These are phyloP conservation scores for Reinhardtius hippoglossoides DNA, from an alignment of 2,113 vertebrate species.

Conservation along the genomic window DNA sequence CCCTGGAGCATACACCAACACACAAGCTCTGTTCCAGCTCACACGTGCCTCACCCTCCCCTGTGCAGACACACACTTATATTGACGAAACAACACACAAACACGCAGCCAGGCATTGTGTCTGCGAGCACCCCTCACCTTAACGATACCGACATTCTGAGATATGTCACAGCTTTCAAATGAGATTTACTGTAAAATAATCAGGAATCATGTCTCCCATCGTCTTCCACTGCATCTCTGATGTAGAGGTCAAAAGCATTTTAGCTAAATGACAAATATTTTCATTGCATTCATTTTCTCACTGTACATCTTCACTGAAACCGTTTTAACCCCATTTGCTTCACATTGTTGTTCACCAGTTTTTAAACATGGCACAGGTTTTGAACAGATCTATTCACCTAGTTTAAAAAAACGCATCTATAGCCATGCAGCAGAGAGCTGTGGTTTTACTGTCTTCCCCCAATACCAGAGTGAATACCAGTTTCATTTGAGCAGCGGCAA, in stretches of 20 bases:
- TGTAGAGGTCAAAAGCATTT: no score
- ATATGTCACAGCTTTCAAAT: slow-evolving; percentile 7
- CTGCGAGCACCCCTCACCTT: neutral
- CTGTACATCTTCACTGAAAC: no score
- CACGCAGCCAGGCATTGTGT: slow-evolving; percentile 27
- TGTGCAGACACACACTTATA: slow-evolving; percentile 31
- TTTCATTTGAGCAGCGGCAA: no score
- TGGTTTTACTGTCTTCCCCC: no score
- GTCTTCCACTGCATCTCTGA: no score
- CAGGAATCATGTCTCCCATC: no score
- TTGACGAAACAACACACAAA: slow-evolving; percentile 25
- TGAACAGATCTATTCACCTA: neutral
- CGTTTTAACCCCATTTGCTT: no score
- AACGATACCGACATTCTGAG: neutral
- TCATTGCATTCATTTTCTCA: no score
- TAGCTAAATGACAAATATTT: no score
- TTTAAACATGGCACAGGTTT: neutral
- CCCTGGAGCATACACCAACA: slow-evolving; percentile 68
- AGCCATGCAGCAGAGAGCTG: no score
- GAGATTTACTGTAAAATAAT: neutral
- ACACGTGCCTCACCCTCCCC: slow-evolving; percentile 56
- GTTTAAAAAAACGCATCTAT: neutral
- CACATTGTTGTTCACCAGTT: neutral
- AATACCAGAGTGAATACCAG: no score
- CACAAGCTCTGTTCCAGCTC: slow-evolving; percentile 39